Conservation (phyloP, 2,797 vertebrate genomes). For the Macropodus opercularis region DNA sequence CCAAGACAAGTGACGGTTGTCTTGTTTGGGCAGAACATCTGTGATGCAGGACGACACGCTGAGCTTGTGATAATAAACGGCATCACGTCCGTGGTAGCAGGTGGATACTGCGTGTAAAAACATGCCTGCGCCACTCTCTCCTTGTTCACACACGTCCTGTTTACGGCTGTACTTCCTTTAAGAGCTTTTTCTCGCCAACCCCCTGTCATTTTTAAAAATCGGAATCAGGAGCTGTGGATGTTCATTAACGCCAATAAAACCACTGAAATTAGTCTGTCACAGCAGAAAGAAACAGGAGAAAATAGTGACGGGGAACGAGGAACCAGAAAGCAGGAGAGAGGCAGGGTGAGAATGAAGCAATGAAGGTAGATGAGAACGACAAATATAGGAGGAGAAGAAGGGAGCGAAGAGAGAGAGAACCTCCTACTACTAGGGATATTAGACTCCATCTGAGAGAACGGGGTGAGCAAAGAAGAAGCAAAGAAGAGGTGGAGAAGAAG, state of each 20-base stretch:
- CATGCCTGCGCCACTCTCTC: neutral
- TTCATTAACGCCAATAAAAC: slow-evolving; percentile 37
- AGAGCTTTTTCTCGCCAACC: neutral
- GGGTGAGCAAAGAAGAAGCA: neutral
- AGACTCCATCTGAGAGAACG: slow-evolving; percentile 5
- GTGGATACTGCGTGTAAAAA: neutral
- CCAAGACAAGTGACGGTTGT: too few relatives aligned
- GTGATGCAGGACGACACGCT: neutral
- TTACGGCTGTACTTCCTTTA: neutral
- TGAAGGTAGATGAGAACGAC: neutral
- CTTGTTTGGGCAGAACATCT: too few relatives aligned
- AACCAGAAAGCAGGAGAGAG: neutral
- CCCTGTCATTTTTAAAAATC: slow-evolving; percentile 15
- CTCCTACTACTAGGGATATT: slow-evolving; percentile 44
- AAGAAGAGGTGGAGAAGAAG: neutral
- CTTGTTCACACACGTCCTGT: neutral
- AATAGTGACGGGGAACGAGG: slow-evolving; percentile 22
- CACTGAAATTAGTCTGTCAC: slow-evolving; percentile 43
- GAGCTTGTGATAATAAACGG: neutral
- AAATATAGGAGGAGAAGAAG: neutral
- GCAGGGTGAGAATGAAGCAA: slow-evolving; percentile 6
- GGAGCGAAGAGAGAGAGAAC: neutral
- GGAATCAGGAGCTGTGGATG: slow-evolving; percentile 15
- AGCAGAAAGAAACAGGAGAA: slow-evolving; percentile 2
- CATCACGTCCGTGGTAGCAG: neutral